phyloP scores from a whole-genome alignment of 2,888 invertebrate genomes.

The Serripes groenlandicus region DNA sequence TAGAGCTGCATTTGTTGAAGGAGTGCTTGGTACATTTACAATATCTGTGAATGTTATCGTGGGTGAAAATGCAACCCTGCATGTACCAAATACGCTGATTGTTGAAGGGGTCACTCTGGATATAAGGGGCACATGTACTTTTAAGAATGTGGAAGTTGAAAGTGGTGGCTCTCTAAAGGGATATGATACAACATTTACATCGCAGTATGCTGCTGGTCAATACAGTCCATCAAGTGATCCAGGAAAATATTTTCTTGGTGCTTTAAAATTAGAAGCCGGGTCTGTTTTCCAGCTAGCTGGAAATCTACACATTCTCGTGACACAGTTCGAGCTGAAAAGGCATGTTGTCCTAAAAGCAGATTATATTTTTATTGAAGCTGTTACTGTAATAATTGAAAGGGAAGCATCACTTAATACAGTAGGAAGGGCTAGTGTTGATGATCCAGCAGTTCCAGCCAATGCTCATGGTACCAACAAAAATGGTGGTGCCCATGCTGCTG shows the following conservation, averaged over 20 bases:
- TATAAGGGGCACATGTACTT: conserved; percentile 74
- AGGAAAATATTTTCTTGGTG: conserved; percentile 70
- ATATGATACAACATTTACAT: conserved; percentile 71
- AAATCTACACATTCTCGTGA: conserved; percentile 67
- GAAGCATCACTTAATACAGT: conserved; percentile 72
- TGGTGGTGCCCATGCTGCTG: conserved; percentile 75
- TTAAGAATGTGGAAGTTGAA: conserved; percentile 75
- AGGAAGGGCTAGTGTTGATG: conserved; percentile 56
- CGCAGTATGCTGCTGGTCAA: conserved; percentile 64
- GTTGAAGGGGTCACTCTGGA: conserved; percentile 72
- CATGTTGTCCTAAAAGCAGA: conserved; percentile 72
- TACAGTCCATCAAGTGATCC: conserved; percentile 64
- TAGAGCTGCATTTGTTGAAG: conserved; percentile 73
- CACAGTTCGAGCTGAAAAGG: conserved; percentile 74
- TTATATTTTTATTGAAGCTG: conserved; percentile 70
- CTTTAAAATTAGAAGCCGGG: conserved; percentile 71
- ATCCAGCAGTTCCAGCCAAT: conserved; percentile 45
- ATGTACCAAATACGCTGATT: conserved; percentile 74
- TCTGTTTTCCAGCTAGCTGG: conserved; percentile 68
- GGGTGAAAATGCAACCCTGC: conserved; percentile 69
- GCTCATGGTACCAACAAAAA: conserved; percentile 64
- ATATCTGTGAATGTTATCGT: conserved; percentile 74
- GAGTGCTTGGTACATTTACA: conserved; percentile 64
- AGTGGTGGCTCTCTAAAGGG: conserved; percentile 68
- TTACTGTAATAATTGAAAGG: conserved; percentile 72